Evolutionary conservation across 2,888 invertebrate genomes (phyloP), one percentile per base, ranked within the genome.

Genomic region (Aporophyla lueneburgensis): DNA sequence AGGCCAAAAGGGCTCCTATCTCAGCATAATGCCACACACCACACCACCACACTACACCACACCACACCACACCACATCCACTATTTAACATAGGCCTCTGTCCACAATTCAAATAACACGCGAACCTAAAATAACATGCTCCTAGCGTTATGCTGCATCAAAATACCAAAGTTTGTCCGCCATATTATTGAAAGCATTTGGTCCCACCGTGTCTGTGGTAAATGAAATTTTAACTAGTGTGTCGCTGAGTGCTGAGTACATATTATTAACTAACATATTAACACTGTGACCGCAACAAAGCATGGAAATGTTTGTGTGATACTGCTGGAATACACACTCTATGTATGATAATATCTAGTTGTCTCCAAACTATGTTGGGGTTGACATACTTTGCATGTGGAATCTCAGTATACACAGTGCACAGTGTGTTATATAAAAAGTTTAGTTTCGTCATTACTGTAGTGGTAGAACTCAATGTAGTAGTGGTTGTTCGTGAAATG

Each of bases 181-280:
- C 24, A 51, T 61, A 46, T 76, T 69, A 40, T 51, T 79, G 19
- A 21, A 59, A 59, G 72, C 63, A 16, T 53, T 53, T 53, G 43
- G 53, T 58, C 33, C 5, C 6, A 19, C 5, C 7, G 21, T 49
- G 14, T 19, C 51, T 59, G 33, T 1, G 24, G 53, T 71, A 46
- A 76, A 78, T 76, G 19, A 69, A 54, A 69, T 80, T 80, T 65
- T 53, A 71, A 80, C 71, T 53, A 78, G 71, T 46, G 16, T 46
- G 27, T 19, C 2, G 33, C 46, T 54, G 21, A 80, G 46, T n/a
- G 49, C 24, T 65, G 46, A 59, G 51, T 53, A 33, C n/a, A 43
- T 71, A 14, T 46, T 46, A 71, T 53, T 51, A 69, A 71, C 62
- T 69, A 56, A 51, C 27, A 63, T 53, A 56, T 76, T 5, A 74